Evolutionary conservation across 2,113 vertebrate genomes (phyloP).

Genomic region (Daboia siamensis): DNA sequence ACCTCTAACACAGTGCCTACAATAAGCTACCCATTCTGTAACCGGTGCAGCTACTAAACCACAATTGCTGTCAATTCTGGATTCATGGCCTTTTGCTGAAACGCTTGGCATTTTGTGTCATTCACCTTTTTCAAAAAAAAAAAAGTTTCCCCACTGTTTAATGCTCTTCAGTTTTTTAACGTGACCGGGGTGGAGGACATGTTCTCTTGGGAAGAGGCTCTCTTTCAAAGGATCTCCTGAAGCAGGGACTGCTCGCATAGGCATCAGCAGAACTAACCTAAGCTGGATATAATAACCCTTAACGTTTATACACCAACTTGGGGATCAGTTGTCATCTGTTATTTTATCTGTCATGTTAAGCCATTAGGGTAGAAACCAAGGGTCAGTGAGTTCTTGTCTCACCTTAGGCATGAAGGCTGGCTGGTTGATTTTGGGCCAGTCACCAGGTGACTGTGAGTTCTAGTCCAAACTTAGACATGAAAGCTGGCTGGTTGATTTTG

Average conservation of each 20-base stretch:
- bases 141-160: neutral
- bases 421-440: too few species aligned
- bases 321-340: neutral
- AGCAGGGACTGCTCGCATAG: neutral
- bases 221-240: neutral
- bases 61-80: conserved; percentile 56
- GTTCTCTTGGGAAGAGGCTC: neutral
- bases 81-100: conserved; percentile 36
- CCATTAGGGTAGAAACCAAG: too few species aligned
- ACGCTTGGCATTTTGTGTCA: conserved; percentile 15
- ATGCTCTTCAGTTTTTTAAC: neutral
- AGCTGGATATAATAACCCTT: neutral
- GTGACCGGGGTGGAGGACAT: neutral
- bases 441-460: too few species aligned
- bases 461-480: too few species aligned
- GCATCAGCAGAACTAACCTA: neutral
- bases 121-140: neutral
- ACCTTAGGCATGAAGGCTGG: too few species aligned
- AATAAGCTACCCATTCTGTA: conserved; percentile 82
- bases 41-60: conserved; percentile 67
- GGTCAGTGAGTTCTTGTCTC: neutral
- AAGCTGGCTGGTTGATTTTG: too few species aligned
- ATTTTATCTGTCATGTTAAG: neutral
- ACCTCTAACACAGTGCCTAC: conserved; percentile 82
- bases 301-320: neutral